Evolutionary conservation across 2,113 vertebrate species (phyloP).

Genomic region (Empidonax alnorum): DNA sequence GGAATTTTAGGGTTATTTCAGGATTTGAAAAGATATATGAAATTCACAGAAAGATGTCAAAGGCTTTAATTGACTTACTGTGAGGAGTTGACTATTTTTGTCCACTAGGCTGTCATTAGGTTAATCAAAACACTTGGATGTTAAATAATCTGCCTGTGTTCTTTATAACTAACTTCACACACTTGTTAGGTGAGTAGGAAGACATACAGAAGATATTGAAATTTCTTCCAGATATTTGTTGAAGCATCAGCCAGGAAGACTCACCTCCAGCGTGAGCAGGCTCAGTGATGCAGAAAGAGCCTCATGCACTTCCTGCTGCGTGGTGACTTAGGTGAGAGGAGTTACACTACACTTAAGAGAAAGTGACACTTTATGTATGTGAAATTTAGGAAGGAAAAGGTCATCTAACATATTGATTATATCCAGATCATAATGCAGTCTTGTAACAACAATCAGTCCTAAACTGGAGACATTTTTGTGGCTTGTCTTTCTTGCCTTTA

Average conservation of each 20-base stretch:
- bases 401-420: neutral
- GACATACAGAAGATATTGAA: neutral
- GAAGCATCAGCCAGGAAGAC: neutral
- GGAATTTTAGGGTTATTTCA: neutral
- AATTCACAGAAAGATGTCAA: neutral
- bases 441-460: neutral
- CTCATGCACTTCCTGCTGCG: neutral
- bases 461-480: accelerated
- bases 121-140: neutral
- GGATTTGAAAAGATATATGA: neutral
- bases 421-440: neutral
- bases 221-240: neutral
- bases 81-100: neutral
- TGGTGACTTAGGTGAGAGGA: neutral
- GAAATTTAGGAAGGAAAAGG: neutral
- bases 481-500: neutral
- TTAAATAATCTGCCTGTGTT: neutral
- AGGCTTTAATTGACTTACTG: neutral
- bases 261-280: neutral
- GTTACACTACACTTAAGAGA: neutral
- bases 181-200: neutral
- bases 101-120: neutral
- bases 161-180: neutral
- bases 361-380: neutral
- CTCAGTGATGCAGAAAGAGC: neutral